Evolutionary conservation across 1,140 invertebrate species (phyloP), one percentile per base, ranked within the genome.

Genomic region (Cardiocondyla obscurior): DNA sequence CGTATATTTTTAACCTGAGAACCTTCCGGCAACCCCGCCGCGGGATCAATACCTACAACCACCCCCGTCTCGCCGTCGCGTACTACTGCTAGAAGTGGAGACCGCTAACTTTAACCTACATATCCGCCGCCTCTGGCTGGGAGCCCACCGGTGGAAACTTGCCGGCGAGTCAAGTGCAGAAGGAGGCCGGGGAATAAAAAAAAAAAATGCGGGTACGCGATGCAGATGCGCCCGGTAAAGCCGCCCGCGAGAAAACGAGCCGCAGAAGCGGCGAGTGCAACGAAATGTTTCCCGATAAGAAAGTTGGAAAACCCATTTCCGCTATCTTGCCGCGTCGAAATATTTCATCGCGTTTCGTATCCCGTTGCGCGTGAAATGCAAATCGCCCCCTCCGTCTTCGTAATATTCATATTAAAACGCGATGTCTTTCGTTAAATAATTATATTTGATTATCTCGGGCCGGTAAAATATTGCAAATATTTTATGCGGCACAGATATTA

Each of bases 1-100:
- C 90, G 90, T 91, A 86, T 93, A 93, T 92, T 92, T 93, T 93
- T 93, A 92, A 92, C 91, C 91, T 89, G 72, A 90, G 88, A 90
- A 92, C 88, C 91, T 91, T 91, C 90, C 89, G 88, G 91, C 87
- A 85, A 85, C 87, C 81, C 85, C 85, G 79, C 49, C 81, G 62
- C 82, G 91, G 91, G 90, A 93, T 93, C 92, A 92, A 93, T 93
- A 93, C 89, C 90, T 89, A 85, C 81, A 86, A 84, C 88, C 76
- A 84, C 82, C 87, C 74, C 79, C 87, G 73, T 86, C 70, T 73
- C 84, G 85, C 57, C 57, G 79, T 85, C 44, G 72, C 85, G 82
- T 87, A 88, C 89, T 90, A 91, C 90, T 89, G 85, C 83, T 88
- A 69, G 58, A 81, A 72, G 83, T 83, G 67, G 77, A 85, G 81